phyloP scores from a whole-genome alignment of 2,888 invertebrate genomes.

The Norana najaformis region DNA sequence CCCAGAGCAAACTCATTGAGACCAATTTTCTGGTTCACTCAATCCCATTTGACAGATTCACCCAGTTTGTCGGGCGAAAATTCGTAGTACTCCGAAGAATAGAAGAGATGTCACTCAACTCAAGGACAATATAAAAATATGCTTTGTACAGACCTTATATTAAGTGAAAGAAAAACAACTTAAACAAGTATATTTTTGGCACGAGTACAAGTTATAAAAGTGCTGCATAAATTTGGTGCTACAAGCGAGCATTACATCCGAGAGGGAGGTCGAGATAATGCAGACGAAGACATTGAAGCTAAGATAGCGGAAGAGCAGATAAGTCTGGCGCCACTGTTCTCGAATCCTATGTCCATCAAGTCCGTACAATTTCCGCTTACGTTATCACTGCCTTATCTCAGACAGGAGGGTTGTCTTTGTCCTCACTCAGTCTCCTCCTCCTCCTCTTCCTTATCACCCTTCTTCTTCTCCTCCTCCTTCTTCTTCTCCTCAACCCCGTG shows the following conservation, averaged over 20 bases:
- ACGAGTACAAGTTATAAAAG: not conserved
- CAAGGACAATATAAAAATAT: not conserved
- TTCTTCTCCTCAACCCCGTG: not conserved
- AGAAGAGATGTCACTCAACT: no score
- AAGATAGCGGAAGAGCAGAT: slow-evolving; percentile 13
- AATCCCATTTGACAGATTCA: not conserved
- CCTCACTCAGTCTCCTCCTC: not conserved
- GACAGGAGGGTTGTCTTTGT: not conserved
- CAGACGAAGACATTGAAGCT: not conserved
- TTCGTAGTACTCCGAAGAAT: no score
- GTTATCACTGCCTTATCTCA: not conserved
- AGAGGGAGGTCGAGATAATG: not conserved
- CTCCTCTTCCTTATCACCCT: not conserved
- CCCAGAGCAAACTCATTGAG: not conserved
- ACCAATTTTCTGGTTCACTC: not conserved
- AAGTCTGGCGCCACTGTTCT: not conserved
- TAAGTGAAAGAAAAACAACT: not conserved
- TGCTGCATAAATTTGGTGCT: not conserved
- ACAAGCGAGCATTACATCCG: not conserved
- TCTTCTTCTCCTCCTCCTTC: not conserved
- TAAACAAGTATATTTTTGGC: not conserved
- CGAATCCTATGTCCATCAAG: not conserved
- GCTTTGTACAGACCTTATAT: not conserved
- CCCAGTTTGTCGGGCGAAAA: not conserved
- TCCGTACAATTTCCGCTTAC: not conserved